Base-by-base conservation (phyloP, 2,797 vertebrate species). In the Melanotaenia maccullochi region DNA sequence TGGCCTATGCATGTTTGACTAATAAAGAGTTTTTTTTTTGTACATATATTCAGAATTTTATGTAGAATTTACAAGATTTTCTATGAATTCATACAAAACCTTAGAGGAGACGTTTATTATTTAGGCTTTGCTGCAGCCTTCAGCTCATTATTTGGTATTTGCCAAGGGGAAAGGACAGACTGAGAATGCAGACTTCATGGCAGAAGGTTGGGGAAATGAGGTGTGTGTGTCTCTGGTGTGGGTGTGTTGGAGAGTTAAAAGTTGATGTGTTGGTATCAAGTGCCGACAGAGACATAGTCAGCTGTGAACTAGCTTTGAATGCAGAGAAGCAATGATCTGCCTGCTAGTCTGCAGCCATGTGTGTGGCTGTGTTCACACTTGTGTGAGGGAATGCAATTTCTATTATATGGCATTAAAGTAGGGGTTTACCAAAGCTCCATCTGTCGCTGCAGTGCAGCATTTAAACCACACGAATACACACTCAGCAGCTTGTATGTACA, bases 401-500 rank as follows among this genome's bases (percentile, higher is more conserved):
- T 89, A 80, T 90, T 87, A 90, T 88, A 76, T 72, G 75, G 85
- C 77, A 87, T 90, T 89, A 92, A 36, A 78, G 83, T 59, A 47
- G 28, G 74, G 87, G 71, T 91, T 91, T 85, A 89, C 85, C 61
- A 32, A 75, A 77, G 62, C 38, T 58, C 91, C 90, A 92, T 93
- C 92, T 93, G 92, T 87, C 85, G 60, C 71, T 77, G 73, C 57
- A 64, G 78, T 57, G 65, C 65, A 12, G 35, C 36, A 60, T 72
- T 25, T 63, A 60, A 68, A 49, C 47, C 70, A 69, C 71, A 54
- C 38, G 57, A 36, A 69, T 71, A 64, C 69, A 76, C 51, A 64
- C 69, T 74, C 51, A 55, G 61, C 28, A 42, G 71, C 49, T 57
- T 66, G 59, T 64, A 70, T 69, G 63, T 73, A 75, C 64, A 68